These are phyloP conservation scores for Corydoras maculifer DNA, from an alignment of 2,113 vertebrate species.

Conservation along the genomic window DNA sequence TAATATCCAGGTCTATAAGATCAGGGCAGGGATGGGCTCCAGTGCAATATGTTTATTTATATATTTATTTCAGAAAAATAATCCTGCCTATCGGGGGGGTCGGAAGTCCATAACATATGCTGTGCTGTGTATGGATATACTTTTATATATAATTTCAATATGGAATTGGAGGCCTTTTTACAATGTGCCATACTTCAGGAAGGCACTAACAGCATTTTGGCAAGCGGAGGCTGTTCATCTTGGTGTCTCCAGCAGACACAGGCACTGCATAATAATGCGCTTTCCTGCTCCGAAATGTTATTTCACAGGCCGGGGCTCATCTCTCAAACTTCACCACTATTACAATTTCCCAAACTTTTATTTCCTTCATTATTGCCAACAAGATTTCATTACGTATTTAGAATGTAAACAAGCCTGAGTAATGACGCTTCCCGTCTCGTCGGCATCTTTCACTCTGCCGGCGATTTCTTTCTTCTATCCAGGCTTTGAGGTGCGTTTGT, in stretches of 20 bases:
- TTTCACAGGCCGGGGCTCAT: constrained; percentile 97
- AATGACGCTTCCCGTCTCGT: constrained; percentile 82
- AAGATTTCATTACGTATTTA: constrained; percentile 99
- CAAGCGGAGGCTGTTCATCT: constrained; percentile 97
- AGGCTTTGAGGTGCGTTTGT: neutral
- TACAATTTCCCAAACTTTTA: constrained; percentile 99
- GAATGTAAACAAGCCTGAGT: constrained; percentile 99
- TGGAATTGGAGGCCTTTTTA: constrained; percentile 97
- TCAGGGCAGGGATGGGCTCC: constrained; percentile 73
- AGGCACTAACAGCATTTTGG: constrained; percentile 97
- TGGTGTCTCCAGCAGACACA: constrained; percentile 94
- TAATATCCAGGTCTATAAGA: constrained; percentile 79
- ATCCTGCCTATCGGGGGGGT: constrained; percentile 58
- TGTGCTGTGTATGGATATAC: constrained; percentile 74
- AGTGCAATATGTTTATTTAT: constrained; percentile 77
- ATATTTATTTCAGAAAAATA: constrained; percentile 57
- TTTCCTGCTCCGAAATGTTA: constrained; percentile 99
- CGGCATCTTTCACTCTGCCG: constrained; percentile 70
- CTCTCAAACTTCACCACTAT: constrained; percentile 99
- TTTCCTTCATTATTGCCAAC: constrained; percentile 99
- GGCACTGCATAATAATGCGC: constrained; percentile 99
- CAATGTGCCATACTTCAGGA: constrained; percentile 98
- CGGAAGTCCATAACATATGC: constrained; percentile 66
- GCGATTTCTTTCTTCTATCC: constrained; percentile 60
- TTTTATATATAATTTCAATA: constrained; percentile 87